Evolutionary conservation across 2,888 invertebrate genomes (phyloP), one percentile per base, ranked within the genome.

Genomic region (Tetragonisca angustula): DNA sequence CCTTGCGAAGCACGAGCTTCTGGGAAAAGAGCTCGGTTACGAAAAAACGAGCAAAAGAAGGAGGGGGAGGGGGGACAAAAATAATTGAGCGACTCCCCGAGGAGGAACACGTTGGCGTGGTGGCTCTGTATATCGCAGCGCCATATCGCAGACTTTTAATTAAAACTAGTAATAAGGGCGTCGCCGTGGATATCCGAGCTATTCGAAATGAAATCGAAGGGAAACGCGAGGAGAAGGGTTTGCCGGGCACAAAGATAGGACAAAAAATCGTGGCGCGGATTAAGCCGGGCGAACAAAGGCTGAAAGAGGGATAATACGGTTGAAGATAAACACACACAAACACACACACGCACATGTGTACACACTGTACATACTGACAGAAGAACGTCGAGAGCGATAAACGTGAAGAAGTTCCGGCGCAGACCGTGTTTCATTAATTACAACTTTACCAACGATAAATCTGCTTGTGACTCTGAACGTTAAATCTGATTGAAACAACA

Each of bases 111-210:
- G 61, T 24, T 64, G 9, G 27, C 43, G 52, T 75, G 15, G 21
- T 32, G 5, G 5, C 17, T n/a, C 43, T 32, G 32, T 56, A 27
- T 76, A 49, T 69, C 61, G 19, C 13, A 27, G 19, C 43, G 19
- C 59, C 74, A 15, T 76, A 62, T 69, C 61, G 19, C 43, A 43
- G 77, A 77, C 80, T 80, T 84, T 88, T 82, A 86, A 88, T 88
- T 86, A 88, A 84, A 88, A 67, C 64, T 2, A 59, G 69, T 76
- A 82, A 88, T 71, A 69, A 64, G 65, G 32, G 59, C n/a, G 49
- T 32, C 54, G 54, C 17, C 19, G 24, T 62, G 80, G 27, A 70
- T 70, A 71, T 43, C 19, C 70, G 75, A n/a, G 67, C n/a, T 27
- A 56, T 81, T 62, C 65, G 76, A 64, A 77, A 79, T 54, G 70